Base-by-base conservation (phyloP, 2,888 invertebrate species). In the Cryptocephalus moraei region DNA sequence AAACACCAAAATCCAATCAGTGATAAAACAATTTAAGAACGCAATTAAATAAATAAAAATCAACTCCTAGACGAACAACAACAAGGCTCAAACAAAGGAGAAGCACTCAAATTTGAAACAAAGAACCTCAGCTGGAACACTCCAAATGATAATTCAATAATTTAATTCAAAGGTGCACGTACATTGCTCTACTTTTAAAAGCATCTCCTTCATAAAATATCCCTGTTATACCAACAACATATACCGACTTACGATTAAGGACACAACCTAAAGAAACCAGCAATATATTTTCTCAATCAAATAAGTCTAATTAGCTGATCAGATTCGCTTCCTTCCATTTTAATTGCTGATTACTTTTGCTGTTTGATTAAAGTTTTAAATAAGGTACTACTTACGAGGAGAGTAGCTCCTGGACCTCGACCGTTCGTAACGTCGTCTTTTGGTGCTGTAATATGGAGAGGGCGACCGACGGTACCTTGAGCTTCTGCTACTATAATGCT, bases 381-480 rank as follows among this genome's bases (percentile, higher is more conserved):
- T 43, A 14, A 40, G n/a, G n/a, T n/a, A 13, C 14, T 60, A 65
- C 65, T 65, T 63, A 65, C 65, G 64, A 45, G 64, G 64, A 9
- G 64, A 65, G 47, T 65, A 65, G 51, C 64, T 65, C 46, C 65
- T 62, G 8, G 65, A 65, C 51, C 64, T 59, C 1, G 64, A 62
- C 46, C 61, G 48, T 9, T 61, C 59, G 48, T 65, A 64, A 13
- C 65, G 60, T 32, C 63, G 56, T 42, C 53, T 53, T 41, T 62
- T 55, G 47, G 56, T 56, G 41, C 59, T 54, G 47, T 63, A 64
- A 51, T 64, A 65, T 2, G 65, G 64, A 9, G 64, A 64, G 9
- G 63, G 63, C 8, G 64, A 64, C 33, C 64, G 60, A 34, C 61
- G 57, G 45, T 59, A 61, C 43, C 61, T 54, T 2, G 64, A 64